Evolutionary conservation across 2,113 vertebrate genomes (phyloP).

Genomic region (Chroicocephalus ridibundus): DNA sequence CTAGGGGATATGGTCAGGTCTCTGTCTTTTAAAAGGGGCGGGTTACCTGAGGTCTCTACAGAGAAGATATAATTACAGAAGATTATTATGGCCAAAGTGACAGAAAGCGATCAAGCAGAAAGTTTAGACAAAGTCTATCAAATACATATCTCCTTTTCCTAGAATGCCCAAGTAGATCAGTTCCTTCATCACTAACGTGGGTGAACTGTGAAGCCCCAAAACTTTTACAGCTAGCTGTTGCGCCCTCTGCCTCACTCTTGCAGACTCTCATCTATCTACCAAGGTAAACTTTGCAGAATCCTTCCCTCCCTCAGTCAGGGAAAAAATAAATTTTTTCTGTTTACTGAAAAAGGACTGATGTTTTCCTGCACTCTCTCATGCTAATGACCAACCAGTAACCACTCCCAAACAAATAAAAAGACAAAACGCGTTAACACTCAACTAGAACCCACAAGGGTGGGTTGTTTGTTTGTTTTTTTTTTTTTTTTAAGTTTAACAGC

Average conservation of each 20-base stretch:
- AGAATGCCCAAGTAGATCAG: not conserved
- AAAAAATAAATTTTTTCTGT: not conserved
- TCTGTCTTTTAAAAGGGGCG: not conserved
- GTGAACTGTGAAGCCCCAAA: not conserved
- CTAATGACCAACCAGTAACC: not conserved
- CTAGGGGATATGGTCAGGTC: not conserved
- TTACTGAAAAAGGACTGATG: not conserved
- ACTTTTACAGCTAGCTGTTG: not conserved
- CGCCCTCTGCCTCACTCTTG: not conserved
- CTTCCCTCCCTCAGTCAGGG: not conserved
- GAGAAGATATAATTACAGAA: not conserved
- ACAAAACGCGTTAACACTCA: fast-evolving
- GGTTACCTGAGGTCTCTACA: not conserved
- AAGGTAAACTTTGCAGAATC: not conserved
- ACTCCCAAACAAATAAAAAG: not conserved
- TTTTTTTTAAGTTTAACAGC: not conserved
- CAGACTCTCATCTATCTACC: not conserved
- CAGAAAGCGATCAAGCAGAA: not conserved
- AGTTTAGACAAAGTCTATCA: not conserved
- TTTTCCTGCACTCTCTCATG: not conserved
- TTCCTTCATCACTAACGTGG: not conserved
- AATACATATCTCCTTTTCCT: not conserved
- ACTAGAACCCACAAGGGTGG: not conserved
- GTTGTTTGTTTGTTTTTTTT: too few species aligned
- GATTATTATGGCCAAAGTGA: not conserved